Evolutionary conservation across 2,888 invertebrate species (phyloP).

Genomic region (Drosophila glabriapex): DNA sequence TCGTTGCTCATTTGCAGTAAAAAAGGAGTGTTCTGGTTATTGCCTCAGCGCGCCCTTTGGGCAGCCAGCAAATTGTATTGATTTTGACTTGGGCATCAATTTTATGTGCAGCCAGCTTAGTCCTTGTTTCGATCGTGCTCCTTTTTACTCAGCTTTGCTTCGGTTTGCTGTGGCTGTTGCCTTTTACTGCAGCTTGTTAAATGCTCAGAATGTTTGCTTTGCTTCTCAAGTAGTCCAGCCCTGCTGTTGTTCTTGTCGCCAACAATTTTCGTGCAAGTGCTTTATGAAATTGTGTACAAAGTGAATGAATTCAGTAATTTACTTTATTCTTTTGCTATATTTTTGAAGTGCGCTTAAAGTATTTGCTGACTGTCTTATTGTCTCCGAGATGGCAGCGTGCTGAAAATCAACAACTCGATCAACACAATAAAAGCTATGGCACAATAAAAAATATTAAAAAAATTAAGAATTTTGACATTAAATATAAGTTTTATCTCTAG

Average conservation of each 20-base stretch:
- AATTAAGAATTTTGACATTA: background rate
- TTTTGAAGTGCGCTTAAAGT: conserved; percentile 9
- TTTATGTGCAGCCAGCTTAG: conserved; percentile 44
- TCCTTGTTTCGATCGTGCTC: conserved; percentile 26
- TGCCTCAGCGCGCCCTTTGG: conserved; percentile 1
- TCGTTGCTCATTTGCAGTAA: conserved; percentile 73
- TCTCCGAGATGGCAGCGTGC: background rate
- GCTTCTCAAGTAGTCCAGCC: background rate
- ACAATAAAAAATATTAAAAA: background rate
- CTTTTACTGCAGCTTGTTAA: conserved; percentile 50
- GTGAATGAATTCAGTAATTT: conserved; percentile 20
- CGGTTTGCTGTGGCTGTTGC: conserved; percentile 7
- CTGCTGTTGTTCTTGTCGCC: conserved; percentile 14
- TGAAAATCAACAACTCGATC: background rate
- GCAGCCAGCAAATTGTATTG: conserved; percentile 52
- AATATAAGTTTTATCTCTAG: background rate
- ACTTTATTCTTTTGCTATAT: background rate
- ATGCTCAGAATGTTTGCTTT: conserved; percentile 16
- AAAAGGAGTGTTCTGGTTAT: conserved; percentile 45
- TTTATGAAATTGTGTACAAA: conserved; percentile 25
- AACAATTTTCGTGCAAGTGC: conserved; percentile 25
- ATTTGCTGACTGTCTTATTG: background rate
- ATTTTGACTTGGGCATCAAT: conserved; percentile 44
- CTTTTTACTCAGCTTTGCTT: background rate
- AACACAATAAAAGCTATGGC: background rate